phyloP scores from a whole-genome alignment of 2,888 invertebrate species.

The Metallyticus violacea region DNA sequence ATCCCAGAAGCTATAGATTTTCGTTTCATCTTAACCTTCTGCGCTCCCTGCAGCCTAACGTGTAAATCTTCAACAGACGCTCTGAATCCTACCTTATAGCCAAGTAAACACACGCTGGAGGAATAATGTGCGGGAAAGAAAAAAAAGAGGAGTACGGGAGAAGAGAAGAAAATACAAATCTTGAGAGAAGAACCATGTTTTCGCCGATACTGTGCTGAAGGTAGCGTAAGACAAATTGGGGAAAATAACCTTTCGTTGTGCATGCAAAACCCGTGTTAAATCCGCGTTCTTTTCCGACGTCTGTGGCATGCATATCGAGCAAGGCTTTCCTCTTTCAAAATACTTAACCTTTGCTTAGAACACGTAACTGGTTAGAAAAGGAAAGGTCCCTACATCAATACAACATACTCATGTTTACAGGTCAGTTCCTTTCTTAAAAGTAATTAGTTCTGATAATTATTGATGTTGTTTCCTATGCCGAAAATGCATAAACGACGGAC shows the following conservation, averaged over 20 bases:
- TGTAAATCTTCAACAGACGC: neutral
- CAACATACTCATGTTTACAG: too few species aligned
- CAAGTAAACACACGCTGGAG: neutral
- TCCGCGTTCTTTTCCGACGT: neutral
- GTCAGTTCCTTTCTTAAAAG: too few species aligned
- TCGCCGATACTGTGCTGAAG: neutral
- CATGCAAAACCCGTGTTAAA: neutral
- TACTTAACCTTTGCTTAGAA: too few species aligned
- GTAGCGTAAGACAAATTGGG: neutral
- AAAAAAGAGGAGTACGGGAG: too few species aligned
- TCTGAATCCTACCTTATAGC: neutral
- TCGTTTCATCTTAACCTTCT: neutral
- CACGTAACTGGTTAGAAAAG: too few species aligned
- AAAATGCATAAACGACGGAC: too few species aligned
- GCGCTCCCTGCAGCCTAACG: neutral
- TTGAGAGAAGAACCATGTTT: neutral
- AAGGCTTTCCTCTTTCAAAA: too few species aligned
- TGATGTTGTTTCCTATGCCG: too few species aligned
- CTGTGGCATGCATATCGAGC: too few species aligned
- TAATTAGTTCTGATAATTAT: too few species aligned
- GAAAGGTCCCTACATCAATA: too few species aligned
- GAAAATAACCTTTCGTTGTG: neutral
- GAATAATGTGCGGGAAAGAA: too few species aligned
- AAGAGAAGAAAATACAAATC: neutral
- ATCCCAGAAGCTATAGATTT: neutral